Percentiles rank a stretch among this genome's conserved stretches.
Conservation (phyloP, 2,888 invertebrate species). For the Microctonus aethiopoides region DNA sequence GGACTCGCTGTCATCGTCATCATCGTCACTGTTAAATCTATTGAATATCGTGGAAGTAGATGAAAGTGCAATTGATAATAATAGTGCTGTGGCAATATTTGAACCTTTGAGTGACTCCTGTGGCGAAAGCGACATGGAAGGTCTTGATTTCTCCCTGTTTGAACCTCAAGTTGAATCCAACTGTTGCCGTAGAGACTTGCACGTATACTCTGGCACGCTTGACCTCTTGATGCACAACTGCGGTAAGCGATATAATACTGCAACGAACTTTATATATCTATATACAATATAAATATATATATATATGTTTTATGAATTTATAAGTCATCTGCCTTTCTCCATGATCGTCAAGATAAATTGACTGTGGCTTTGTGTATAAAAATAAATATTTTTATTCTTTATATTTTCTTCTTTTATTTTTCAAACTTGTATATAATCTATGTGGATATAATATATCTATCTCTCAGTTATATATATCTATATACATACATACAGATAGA, state of each 20-base stretch:
- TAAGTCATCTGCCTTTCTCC: constrained; percentile 16
- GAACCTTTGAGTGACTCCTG: constrained; percentile 74
- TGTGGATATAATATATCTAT: background rate
- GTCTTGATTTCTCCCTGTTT: constrained; percentile 75
- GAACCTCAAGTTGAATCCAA: constrained; percentile 69
- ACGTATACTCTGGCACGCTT: constrained; percentile 63
- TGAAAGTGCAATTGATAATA: constrained; percentile 40
- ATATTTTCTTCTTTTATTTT: background rate
- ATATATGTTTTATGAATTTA: background rate
- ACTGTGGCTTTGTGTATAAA: background rate
- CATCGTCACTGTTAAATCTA: background rate
- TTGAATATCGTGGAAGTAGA: constrained; percentile 1
- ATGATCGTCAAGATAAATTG: constrained; percentile 9
- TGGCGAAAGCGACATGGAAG: constrained; percentile 75
- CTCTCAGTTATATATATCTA: background rate
- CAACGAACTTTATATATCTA: background rate
- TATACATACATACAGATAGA: background rate
- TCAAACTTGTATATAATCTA: background rate
- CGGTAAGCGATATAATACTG: constrained; percentile 56
- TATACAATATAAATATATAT: background rate
- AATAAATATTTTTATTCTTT: background rate
- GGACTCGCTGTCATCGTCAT: constrained; percentile 17
- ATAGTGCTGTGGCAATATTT: constrained; percentile 62
- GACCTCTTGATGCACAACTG: constrained; percentile 61
- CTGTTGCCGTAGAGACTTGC: constrained; percentile 57